Percentiles rank a stretch among this genome's conserved stretches.
phyloP scores from a whole-genome alignment of 2,797 vertebrate species.

The Trichosurus vulpecula region DNA sequence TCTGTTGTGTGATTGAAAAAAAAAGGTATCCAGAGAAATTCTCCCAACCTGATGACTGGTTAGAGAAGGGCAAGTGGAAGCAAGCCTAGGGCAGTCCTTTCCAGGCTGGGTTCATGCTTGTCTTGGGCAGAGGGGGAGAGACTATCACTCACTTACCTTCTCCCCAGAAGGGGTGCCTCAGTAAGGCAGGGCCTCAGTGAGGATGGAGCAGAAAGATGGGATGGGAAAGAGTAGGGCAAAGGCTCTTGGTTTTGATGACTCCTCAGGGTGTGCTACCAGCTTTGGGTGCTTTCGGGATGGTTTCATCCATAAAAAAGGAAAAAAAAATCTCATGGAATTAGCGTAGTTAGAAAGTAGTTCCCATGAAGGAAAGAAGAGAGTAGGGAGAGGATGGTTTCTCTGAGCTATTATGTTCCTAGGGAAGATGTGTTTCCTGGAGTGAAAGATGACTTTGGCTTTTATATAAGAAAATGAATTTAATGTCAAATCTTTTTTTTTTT shows the following conservation, averaged over 20 bases:
- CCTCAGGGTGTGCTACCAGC: neutral
- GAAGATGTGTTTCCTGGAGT: neutral
- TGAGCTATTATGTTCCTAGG: neutral
- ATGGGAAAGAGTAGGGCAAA: neutral
- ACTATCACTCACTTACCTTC: neutral
- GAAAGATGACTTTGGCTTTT: neutral
- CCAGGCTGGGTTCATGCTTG: neutral
- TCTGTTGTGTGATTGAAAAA: neutral
- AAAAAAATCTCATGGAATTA: neutral
- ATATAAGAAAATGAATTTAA: neutral
- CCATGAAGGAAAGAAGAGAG: neutral
- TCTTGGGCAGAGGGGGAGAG: neutral
- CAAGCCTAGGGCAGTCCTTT: neutral
- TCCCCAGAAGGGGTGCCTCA: neutral
- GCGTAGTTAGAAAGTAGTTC: neutral
- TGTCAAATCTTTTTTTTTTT: too few relatives aligned
- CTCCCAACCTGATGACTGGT: slow-evolving; percentile 17
- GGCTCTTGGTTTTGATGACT: neutral
- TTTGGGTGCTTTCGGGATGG: neutral
- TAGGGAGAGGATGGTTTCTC: neutral
- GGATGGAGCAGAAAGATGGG: neutral
- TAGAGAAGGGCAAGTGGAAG: slow-evolving; percentile 11
- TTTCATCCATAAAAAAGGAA: neutral
- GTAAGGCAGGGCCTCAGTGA: neutral
- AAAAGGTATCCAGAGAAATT: neutral